Base-by-base conservation (phyloP, 2,888 invertebrate genomes). In the Hypomecis punctinalis region DNA sequence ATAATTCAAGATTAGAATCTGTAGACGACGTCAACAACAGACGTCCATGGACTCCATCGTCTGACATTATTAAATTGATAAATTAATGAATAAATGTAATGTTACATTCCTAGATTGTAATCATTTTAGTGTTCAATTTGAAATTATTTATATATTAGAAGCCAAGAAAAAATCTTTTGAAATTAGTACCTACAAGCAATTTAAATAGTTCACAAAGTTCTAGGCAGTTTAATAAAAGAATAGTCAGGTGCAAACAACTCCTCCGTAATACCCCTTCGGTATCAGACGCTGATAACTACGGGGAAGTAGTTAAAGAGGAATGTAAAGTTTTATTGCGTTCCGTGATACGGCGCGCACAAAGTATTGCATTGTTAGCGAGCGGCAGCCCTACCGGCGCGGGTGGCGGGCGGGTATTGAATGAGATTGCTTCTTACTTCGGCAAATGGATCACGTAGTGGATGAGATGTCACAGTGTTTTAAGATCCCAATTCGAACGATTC, bases 391-490 rank as follows among this genome's bases (percentile, higher is more conserved):
- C 77, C 75, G 76, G 76, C 54, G 78, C 75, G 68, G 64, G 66
- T 71, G 54, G 71, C 68, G 67, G 67, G 83, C 83, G 84, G 89
- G 92, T 92, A 93, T 93, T 93, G 93, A 93, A 93, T 93, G 93
- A 93, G 93, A 93, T 93, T 93, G 93, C 93, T 93, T 93, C 93
- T 93, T 93, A 93, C 93, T 91, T 93, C 91, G 89, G 89, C 93
- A 93, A 93, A 93, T 93, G 93, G 93, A 93, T 93, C 93, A 93
- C 93, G 93, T 93, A 93, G 88, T 89, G 93, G 93, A 93, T 93
- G 93, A 93, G 93, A 93, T 92, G 93, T 93, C 93, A 92, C 93
- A 90, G 91, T 93, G 93, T 93, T 93, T 93, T 93, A 93, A 93
- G 91, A 90, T 91, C 90, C 90, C 89, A 89, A 91, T 91, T 91